These are phyloP conservation scores for Acrocera orbiculus DNA, from an alignment of 2,888 invertebrate species.

Conservation along the genomic window DNA sequence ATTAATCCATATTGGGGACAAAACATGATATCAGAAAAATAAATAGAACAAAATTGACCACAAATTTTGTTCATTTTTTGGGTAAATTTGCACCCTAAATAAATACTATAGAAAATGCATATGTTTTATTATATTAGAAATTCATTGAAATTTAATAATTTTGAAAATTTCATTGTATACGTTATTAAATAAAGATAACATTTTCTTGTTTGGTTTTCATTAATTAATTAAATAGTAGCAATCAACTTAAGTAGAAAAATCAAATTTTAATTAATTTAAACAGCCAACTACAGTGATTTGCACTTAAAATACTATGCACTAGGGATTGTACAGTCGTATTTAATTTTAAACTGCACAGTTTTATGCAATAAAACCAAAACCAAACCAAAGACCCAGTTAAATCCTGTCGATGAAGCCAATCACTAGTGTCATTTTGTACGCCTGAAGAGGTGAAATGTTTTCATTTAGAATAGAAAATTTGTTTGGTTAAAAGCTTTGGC, in stretches of 20 bases:
- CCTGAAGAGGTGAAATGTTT: slow-evolving; percentile 8
- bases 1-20: slow-evolving; percentile 6
- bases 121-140: too few relatives aligned
- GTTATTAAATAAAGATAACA: too few relatives aligned
- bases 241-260: slow-evolving; percentile 15
- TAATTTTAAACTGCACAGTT: slow-evolving; percentile 10
- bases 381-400: not conserved
- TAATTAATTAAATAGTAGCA: slow-evolving; percentile 15
- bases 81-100: too few relatives aligned
- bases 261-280: slow-evolving; percentile 15
- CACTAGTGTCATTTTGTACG: not conserved
- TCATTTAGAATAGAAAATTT: slow-evolving; percentile 7
- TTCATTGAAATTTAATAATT: too few relatives aligned
- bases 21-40: not conserved
- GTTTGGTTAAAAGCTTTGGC: slow-evolving; percentile 7
- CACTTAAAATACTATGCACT: slow-evolving; percentile 4
- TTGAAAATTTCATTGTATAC: too few relatives aligned
- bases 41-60: not conserved
- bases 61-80: too few relatives aligned
- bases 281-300: slow-evolving; percentile 7
- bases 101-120: too few relatives aligned
- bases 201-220: not conserved
- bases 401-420: not conserved
- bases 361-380: not conserved
- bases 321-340: slow-evolving; percentile 8